Percentiles rank a stretch among this genome's conserved stretches.
Conservation (phyloP, 2,113 vertebrate species). For the Bombycilla garrulus region DNA sequence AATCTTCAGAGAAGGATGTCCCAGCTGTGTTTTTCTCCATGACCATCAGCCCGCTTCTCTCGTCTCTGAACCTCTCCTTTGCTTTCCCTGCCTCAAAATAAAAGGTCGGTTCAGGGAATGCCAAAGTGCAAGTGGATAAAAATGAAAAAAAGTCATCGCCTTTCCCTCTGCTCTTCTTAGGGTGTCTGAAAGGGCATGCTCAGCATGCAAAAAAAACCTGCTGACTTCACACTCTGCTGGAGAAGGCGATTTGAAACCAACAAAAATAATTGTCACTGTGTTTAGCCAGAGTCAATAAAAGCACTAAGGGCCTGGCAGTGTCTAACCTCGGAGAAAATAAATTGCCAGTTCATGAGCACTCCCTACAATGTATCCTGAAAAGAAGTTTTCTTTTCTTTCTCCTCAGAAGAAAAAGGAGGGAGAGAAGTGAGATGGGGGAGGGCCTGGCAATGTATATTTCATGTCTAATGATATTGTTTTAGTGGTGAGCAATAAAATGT, state of each 20-base stretch:
- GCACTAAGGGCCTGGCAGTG: conserved; percentile 55
- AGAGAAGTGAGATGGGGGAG: neutral
- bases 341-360: conserved; percentile 42
- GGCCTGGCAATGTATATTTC: neutral
- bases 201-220: conserved; percentile 36
- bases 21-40: neutral
- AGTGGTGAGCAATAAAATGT: conserved; percentile 26
- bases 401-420: neutral
- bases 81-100: neutral
- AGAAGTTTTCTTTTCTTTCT: conserved; percentile 48
- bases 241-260: conserved; percentile 58
- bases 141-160: neutral
- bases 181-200: conserved; percentile 17
- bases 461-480: conserved; percentile 38
- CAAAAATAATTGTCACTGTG: conserved; percentile 65
- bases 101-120: neutral
- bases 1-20: neutral
- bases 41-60: neutral
- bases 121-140: conserved; percentile 21
- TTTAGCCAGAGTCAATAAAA: conserved; percentile 71
- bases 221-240: conserved; percentile 64
- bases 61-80: neutral
- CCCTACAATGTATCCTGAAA: conserved; percentile 31
- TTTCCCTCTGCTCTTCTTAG: conserved; percentile 7
- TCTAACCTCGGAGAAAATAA: conserved; percentile 51